Base-by-base conservation (phyloP, 2,113 vertebrate species). In the Terrapene triunguis region DNA sequence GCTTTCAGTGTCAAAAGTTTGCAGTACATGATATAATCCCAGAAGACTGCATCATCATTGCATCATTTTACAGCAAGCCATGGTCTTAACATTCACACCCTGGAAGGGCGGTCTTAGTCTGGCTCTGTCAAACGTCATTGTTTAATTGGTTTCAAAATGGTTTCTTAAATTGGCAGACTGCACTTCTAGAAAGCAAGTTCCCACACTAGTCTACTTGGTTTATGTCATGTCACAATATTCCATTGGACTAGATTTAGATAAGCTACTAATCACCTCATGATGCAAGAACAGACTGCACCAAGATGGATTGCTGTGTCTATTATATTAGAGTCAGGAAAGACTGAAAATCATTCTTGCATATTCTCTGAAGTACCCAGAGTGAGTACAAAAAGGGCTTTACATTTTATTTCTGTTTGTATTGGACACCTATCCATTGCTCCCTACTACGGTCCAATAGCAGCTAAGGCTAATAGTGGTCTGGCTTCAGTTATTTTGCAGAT, bases 51-150 rank as follows among this genome's bases (percentile, higher is more conserved):
- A 13, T 86, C 38, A 81, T 42, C 32, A 5, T 22, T 55, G 82
- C 38, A 81, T 42, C 32, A 5, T 22, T 62, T 84, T 76, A 82
- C 12, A 51, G 51, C 17, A 96, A 42, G 89, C 92, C 7, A 87
- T 10, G 72, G 54, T 25, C 62, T 55, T 92, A 81, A 91, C 29
- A 92, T 48, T 22, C 35, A 65, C 8, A 24, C 72, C 42, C 21
- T 25, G 10, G 42, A 47, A 27, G 42, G n/a, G 38, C 69, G 2
- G 35, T 10, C 38, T 76, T 76, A 76, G 38, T 44, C 38, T 25
- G 10, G 42, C 72, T 24, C 72, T 76, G 24, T 44, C 8, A 27
- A 44, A 27, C 3, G 2, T 25, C 42, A 44, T 11, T 25, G 11
- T 13, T 22, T 21, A 21, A 74, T 25, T 69, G 3, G 35, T 69